Evolutionary conservation across 35 echinoderm and acorn worm species (phyloP).

Genomic region (Lytechinus variegatus): DNA sequence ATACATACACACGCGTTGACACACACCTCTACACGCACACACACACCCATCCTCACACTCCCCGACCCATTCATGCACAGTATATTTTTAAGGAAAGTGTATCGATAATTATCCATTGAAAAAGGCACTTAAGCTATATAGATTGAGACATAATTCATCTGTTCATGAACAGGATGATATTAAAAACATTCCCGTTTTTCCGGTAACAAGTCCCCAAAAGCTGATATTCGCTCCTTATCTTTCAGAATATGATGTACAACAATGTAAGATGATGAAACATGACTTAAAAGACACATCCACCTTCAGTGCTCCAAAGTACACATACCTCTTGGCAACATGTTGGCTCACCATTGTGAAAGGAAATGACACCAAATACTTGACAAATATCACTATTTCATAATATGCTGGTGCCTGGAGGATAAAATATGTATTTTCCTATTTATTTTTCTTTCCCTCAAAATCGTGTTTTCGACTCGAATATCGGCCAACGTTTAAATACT

Average conservation of each 20-base stretch:
- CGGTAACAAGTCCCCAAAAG: not conserved
- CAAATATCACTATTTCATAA: not conserved
- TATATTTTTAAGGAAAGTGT: no score
- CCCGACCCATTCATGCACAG: no score
- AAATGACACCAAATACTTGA: not conserved
- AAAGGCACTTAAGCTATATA: no score
- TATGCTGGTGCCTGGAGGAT: not conserved
- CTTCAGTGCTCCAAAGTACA: not conserved
- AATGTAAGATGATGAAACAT: not conserved
- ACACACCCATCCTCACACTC: no score
- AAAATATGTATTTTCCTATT: not conserved
- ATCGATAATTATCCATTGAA: no score
- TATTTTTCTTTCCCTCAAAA: not conserved
- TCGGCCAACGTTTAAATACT: not conserved
- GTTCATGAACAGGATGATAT: no score
- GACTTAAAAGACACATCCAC: not conserved
- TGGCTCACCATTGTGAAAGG: not conserved
- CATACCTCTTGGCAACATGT: not conserved
- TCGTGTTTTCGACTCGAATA: constrained; percentile 12
- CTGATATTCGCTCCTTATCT: not conserved
- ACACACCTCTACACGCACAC: no score
- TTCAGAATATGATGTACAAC: not conserved
- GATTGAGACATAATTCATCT: no score
- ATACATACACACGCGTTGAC: no score
- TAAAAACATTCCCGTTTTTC: not conserved